These are phyloP conservation scores for Poecilia wingei DNA, from an alignment of 2,797 vertebrate genomes.

Conservation along the genomic window DNA sequence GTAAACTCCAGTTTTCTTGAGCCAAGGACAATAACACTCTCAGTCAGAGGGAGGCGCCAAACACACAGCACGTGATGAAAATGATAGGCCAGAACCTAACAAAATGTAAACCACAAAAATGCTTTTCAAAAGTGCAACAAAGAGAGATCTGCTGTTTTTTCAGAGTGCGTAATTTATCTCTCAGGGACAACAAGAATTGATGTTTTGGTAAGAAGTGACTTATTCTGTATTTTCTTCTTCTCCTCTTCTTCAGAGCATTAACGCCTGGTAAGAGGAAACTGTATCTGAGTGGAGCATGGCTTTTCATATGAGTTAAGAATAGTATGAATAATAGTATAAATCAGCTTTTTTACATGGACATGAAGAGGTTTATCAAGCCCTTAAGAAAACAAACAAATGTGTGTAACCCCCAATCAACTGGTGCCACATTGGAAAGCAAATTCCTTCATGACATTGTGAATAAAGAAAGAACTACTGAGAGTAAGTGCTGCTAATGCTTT, in stretches of 20 bases:
- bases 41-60: background rate
- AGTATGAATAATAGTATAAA: background rate
- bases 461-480: background rate
- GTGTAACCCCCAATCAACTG: background rate
- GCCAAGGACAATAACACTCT: background rate
- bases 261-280: background rate
- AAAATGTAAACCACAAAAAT: background rate
- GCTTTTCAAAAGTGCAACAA: background rate
- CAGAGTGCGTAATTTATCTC: background rate
- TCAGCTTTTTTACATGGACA: background rate
- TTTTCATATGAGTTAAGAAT: background rate
- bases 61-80: slow-evolving; percentile 1
- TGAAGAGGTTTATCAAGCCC: background rate
- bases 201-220: background rate
- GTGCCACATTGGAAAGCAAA: background rate
- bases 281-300: background rate
- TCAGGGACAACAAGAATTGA: background rate
- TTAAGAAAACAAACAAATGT: background rate
- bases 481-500: background rate
- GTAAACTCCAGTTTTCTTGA: background rate
- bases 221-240: background rate
- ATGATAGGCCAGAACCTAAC: background rate
- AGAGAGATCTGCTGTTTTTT: background rate
- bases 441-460: background rate
- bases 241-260: background rate